Evolutionary conservation across 2,888 invertebrate genomes (phyloP), one percentile per base, ranked within the genome.

Genomic region (Fabriciana adippe): DNA sequence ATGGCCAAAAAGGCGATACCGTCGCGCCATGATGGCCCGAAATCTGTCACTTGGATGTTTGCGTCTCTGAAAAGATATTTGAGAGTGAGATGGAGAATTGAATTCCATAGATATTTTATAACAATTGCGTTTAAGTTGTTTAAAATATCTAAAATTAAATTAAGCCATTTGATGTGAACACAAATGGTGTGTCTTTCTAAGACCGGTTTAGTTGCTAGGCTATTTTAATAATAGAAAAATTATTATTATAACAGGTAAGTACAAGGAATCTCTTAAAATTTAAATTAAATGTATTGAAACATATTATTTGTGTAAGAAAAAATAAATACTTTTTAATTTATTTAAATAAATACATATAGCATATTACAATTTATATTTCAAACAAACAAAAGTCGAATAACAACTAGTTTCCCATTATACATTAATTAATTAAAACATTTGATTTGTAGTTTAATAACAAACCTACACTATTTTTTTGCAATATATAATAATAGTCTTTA

Each of bases 21-120:
- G 89, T 99, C 98, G 78, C 98, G 94, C 99, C 99, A 99, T 81
- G 98, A 98, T 71, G 96, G 95, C 47, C 98, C 98, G 86, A 99
- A 99, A 90, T 99, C 98, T 89, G 95, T 95, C 59, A 99, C 97
- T 89, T 97, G 95, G 72, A 99, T 95, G 75, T 97, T 97, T 78
- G 95, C 95, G 81, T 97, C 96, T 90, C 97, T 98, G 61, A 18
- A 61, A 61, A 41, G 16, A 53, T 35, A 0, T 48, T 1, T 18
- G 3, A 4, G 13, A 35, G 8, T 14, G 11, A 51, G 35, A 55
- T 31, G n/a, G n/a, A 47, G 2, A 35, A 57, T 16, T 21, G 18
- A 45, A 18, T 13, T 16, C n/a, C 45, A 35, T 18, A 14, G 18
- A 3, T 15, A 11, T 35, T 56, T 41, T 41, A 16, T 8, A 35